Base-by-base conservation (phyloP, 2,888 invertebrate genomes). In the Dryobota labecula region DNA sequence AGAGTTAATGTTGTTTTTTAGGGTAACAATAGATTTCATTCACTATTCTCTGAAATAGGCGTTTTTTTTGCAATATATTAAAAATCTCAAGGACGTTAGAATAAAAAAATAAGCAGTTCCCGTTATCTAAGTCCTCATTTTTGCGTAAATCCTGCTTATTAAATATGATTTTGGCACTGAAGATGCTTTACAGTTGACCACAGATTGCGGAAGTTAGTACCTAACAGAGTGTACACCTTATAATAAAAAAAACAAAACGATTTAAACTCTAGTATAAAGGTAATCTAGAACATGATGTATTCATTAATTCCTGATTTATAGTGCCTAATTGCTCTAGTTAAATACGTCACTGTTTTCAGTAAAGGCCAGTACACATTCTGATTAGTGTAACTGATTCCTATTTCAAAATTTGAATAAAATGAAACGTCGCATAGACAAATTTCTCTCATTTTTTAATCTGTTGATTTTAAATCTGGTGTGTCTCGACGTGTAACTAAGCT, bases 321-420 rank as follows among this genome's bases (percentile, higher is more conserved):
- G n/a, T 15, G 5, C 18, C 13, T 58, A 20, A 53, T 53, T 24
- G 1, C 38, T 24, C 56, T 68, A 47, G 6, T 33, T 18, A n/a
- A 49, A 27, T 18, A 27, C 18, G 15, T 0, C 43, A 36, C 24
- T 11, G 2, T 24, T 57, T 13, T 60, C 9, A 18, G 18, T 45
- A 30, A 45, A 45, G 30, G 11, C 9, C 9, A 9, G 0, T 24
- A 2, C 9, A n/a, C 2, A 54, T 43, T 57, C 13, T 47, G 2
- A 38, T n/a, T 20, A 27, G 18, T 7, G 18, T 0, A 47, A 18
- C 18, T 8, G 18, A 49, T 73, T 73, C 18, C 4, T 20, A 41
- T n/a, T 36, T 56, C 13, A 15, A 71, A 71, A 43, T 36, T 54
- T 13, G 2, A 73, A 73, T n/a, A 4, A 57, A 57, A 45, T 36